Base-by-base conservation (phyloP, 1,140 invertebrate genomes). In the Mactra quadrangularis region DNA sequence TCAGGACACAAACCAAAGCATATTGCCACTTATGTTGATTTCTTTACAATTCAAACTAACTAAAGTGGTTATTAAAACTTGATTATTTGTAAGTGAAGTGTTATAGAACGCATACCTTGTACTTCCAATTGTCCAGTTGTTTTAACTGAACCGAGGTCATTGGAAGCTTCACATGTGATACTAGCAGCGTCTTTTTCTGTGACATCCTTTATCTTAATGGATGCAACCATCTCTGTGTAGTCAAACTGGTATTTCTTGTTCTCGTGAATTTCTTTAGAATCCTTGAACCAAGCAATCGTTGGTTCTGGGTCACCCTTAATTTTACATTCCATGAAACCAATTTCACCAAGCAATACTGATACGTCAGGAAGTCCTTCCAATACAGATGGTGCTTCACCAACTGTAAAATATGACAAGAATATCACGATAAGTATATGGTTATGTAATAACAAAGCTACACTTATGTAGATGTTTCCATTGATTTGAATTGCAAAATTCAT, bases 141-240 rank as follows among this genome's bases (percentile, higher is more conserved):
- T 57, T 85, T 86, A n/a, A 88, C 89, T 41, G 84, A 88, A 11
- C 90, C 91, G 11, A 91, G 86, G 33, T 86, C 86, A 84, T 92
- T 92, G 33, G 85, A 86, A 9, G 89, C 90, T 77, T 92, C 87
- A 78, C 89, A 89, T 0, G 83, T 91, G 86, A 90, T 91, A n/a
- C 62, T 85, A 19, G 89, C 89, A 41, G 86, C 86, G 81, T 92
- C 91, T 74, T 83, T 87, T 50, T 89, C 89, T 11, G 82, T 84
- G 52, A 89, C 85, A 59, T 92, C 89, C 31, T 74, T 71, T 52
- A 92, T 85, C 13, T 77, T 87, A 55, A 92, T 84, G 0, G 87
- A 85, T 11, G 90, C 91, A 2, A 88, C 82, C 45, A 87, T 83
- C 35, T 89, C 87, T 22, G 87, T 78, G 60, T 88, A 89, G 53